Percentiles rank a stretch among this genome's conserved stretches.
Conservation (phyloP, 2,888 invertebrate species). For the Adineta ricciae region DNA sequence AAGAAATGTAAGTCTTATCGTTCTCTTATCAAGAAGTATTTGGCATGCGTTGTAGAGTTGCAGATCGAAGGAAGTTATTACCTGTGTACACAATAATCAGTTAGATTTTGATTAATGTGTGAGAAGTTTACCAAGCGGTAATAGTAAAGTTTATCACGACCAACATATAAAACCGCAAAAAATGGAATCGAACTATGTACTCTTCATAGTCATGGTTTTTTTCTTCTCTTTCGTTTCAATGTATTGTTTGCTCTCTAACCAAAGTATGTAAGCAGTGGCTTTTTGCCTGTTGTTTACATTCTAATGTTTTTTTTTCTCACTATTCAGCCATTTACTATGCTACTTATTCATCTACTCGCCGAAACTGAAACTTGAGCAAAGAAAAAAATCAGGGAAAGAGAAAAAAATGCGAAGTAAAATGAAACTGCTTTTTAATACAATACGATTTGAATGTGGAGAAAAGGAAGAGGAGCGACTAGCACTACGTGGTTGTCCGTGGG, state of each 20-base stretch:
- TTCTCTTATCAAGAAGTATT: background rate
- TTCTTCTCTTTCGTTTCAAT: background rate
- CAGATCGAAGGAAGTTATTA: background rate
- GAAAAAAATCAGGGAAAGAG: background rate
- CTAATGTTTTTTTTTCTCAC: constrained; percentile 15
- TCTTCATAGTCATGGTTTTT: background rate
- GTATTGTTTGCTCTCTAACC: background rate
- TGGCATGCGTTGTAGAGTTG: background rate
- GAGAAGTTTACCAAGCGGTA: background rate
- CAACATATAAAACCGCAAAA: background rate
- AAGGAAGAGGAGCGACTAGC: background rate
- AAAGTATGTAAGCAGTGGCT: background rate
- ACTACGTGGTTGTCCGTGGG: background rate
- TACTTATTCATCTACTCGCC: background rate
- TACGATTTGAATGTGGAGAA: background rate
- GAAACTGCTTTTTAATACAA: background rate
- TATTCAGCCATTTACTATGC: background rate
- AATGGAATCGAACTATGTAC: background rate
- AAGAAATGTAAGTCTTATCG: background rate
- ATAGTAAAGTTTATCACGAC: background rate
- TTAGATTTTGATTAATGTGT: background rate
- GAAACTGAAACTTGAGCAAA: background rate
- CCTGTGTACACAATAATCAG: background rate
- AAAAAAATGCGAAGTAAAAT: background rate
- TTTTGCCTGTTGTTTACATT: background rate